Percentiles rank a stretch among this genome's conserved stretches.
These are phyloP conservation scores for Trinectes maculatus DNA, from an alignment of 2,113 vertebrate species.

Conservation along the genomic window DNA sequence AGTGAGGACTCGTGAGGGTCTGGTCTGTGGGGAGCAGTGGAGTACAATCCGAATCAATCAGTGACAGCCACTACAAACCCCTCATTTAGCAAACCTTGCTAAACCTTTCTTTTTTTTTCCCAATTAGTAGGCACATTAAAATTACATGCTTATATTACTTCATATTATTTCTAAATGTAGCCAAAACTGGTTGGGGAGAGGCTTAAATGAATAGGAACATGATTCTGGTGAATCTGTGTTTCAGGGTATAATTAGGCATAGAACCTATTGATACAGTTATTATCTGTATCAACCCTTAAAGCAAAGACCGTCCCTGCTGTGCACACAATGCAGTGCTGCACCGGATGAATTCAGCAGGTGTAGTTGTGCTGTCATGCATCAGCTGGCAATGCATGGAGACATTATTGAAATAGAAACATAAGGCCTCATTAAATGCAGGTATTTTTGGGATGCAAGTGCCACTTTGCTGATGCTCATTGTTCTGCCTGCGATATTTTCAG, in stretches of 20 bases:
- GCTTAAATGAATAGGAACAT: slow-evolving; percentile 20
- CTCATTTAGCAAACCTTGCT: slow-evolving; percentile 33
- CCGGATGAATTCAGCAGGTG: slow-evolving; percentile 23
- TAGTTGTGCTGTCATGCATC: slow-evolving; percentile 18
- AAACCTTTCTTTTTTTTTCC: slow-evolving; percentile 4
- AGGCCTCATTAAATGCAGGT: slow-evolving; percentile 27
- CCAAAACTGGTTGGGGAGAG: slow-evolving; percentile 18
- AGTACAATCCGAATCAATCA: slow-evolving; percentile 46
- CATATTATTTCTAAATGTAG: slow-evolving; percentile 42
- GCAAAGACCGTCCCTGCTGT: slow-evolving; percentile 25
- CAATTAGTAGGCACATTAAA: slow-evolving; percentile 25
- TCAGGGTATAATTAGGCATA: slow-evolving; percentile 19
- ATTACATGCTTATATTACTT: slow-evolving; percentile 18
- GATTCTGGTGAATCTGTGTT: slow-evolving; percentile 12
- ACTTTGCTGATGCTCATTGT: slow-evolving; percentile 13
- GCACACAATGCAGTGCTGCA: neutral
- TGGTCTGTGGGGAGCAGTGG: slow-evolving; percentile 28
- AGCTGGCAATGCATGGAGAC: too few relatives aligned
- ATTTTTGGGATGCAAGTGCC: slow-evolving; percentile 38
- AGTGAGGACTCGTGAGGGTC: slow-evolving; percentile 48
- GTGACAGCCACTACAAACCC: slow-evolving; percentile 16
- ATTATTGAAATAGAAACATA: slow-evolving; percentile 54
- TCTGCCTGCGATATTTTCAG: slow-evolving; percentile 49
- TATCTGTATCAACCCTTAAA: slow-evolving; percentile 1
- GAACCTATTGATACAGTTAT: neutral